These are phyloP conservation scores for Drosophila stalkeri DNA, from an alignment of 2,888 invertebrate species.

Conservation along the genomic window DNA sequence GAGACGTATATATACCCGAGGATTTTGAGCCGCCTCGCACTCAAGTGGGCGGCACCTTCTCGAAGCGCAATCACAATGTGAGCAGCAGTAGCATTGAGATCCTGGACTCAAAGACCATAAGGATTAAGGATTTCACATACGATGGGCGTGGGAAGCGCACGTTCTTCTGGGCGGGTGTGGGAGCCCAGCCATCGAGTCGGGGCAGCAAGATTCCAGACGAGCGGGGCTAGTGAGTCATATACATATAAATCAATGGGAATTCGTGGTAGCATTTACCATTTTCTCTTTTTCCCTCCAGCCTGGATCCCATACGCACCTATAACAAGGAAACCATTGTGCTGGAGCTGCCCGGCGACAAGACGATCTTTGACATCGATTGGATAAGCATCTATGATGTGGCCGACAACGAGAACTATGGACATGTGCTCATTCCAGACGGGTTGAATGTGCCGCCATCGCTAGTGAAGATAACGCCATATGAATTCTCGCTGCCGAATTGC, in stretches of 20 bases:
- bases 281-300: conserved; percentile 85
- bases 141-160: conserved; percentile 91
- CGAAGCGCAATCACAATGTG: conserved; percentile 88
- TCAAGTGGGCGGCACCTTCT: conserved; percentile 87
- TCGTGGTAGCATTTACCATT: not conserved
- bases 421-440: conserved; percentile 91
- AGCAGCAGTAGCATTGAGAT: conserved; percentile 90
- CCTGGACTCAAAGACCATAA: conserved; percentile 92
- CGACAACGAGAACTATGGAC: conserved; percentile 89
- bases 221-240: conserved; percentile 93
- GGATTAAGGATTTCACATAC: conserved; percentile 91
- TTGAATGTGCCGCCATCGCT: conserved; percentile 95
- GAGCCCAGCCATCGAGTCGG: conserved; percentile 93
- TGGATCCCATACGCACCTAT: conserved; percentile 92
- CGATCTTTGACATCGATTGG: conserved; percentile 94
- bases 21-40: conserved; percentile 94
- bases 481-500: conserved; percentile 92
- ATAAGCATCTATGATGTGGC: conserved; percentile 91
- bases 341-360: conserved; percentile 92
- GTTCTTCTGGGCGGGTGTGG: conserved; percentile 95
- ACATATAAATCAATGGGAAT: not conserved
- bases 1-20: conserved; percentile 95
- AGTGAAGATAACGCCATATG: conserved; percentile 88
- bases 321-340: conserved; percentile 90
- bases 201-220: conserved; percentile 95